Conservation (phyloP, 2,888 invertebrate genomes). For the Ophion slaviceki region DNA sequence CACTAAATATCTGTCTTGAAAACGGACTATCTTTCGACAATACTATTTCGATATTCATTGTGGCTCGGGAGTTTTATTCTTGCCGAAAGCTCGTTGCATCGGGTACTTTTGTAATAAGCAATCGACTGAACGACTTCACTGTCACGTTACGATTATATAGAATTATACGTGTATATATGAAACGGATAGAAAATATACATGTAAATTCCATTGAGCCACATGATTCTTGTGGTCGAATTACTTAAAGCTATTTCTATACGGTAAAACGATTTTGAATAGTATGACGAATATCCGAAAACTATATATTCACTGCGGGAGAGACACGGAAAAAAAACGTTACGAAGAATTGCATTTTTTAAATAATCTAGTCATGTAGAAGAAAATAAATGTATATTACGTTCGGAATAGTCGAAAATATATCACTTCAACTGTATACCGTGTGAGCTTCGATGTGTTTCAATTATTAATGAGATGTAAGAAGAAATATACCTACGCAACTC, state of each 20-base stretch:
- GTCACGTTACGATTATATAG: slow-evolving; percentile 61
- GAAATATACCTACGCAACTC: neutral
- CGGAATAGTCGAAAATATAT: slow-evolving; percentile 61
- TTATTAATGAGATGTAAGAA: neutral
- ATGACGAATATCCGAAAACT: slow-evolving; percentile 58
- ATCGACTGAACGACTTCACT: slow-evolving; percentile 64
- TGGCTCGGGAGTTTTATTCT: neutral
- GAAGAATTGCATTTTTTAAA: slow-evolving; percentile 74
- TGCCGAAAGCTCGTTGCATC: slow-evolving; percentile 35
- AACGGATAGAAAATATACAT: slow-evolving; percentile 30
- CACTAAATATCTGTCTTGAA: neutral
- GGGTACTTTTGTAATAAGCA: slow-evolving; percentile 63
- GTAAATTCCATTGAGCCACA: slow-evolving; percentile 51
- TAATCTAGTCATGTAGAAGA: slow-evolving; percentile 82
- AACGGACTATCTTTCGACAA: neutral
- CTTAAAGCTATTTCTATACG: slow-evolving; percentile 71
- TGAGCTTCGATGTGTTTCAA: neutral
- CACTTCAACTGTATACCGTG: slow-evolving; percentile 52
- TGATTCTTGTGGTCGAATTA: slow-evolving; percentile 60
- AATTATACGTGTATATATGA: slow-evolving; percentile 44
- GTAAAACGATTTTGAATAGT: slow-evolving; percentile 68
- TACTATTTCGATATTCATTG: slow-evolving; percentile 21
- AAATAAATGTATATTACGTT: slow-evolving; percentile 65
- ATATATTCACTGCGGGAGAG: slow-evolving; percentile 72
- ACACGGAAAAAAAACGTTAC: slow-evolving; percentile 22